Evolutionary conservation across 1,140 invertebrate genomes (phyloP).

Genomic region (Hyphantria cunea): DNA sequence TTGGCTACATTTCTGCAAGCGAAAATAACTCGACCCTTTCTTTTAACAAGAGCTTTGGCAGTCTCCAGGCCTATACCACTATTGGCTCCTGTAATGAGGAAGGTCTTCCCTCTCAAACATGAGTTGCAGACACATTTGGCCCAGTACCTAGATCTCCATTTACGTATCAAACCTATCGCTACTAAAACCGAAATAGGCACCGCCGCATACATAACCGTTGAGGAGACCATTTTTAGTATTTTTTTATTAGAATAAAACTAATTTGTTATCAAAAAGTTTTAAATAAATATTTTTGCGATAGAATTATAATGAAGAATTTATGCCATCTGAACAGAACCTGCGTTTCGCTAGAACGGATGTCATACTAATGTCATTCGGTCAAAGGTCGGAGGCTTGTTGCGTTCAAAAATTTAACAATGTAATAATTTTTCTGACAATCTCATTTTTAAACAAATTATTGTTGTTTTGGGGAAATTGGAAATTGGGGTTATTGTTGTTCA

Average conservation of each 20-base stretch:
- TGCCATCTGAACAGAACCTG: background rate
- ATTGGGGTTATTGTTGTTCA: too few relatives aligned
- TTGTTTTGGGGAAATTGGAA: too few relatives aligned
- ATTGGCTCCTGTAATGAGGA: constrained; percentile 91
- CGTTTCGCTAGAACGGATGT: constrained; percentile 26
- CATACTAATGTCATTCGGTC: constrained; percentile 50
- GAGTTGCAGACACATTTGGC: constrained; percentile 66
- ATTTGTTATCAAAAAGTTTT: background rate
- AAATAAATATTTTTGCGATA: background rate
- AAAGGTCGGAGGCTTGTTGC: constrained; percentile 48
- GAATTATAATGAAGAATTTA: background rate
- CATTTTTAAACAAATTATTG: too few relatives aligned
- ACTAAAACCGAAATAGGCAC: constrained; percentile 70
- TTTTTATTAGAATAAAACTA: background rate
- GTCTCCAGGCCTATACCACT: constrained; percentile 91
- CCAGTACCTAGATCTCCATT: constrained; percentile 73
- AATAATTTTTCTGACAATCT: too few relatives aligned
- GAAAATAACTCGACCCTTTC: constrained; percentile 88
- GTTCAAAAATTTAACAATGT: constrained; percentile 37
- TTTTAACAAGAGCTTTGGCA: constrained; percentile 84
- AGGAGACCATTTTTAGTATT: constrained; percentile 50
- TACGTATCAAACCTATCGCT: constrained; percentile 68
- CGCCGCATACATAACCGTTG: constrained; percentile 59
- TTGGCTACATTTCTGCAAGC: constrained; percentile 86
- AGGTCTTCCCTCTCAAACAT: constrained; percentile 79